A percentile compares a stretch with the other conserved stretches of the same genome.
Conservation (phyloP, 2,113 vertebrate genomes). For the Onychostoma macrolepis region DNA sequence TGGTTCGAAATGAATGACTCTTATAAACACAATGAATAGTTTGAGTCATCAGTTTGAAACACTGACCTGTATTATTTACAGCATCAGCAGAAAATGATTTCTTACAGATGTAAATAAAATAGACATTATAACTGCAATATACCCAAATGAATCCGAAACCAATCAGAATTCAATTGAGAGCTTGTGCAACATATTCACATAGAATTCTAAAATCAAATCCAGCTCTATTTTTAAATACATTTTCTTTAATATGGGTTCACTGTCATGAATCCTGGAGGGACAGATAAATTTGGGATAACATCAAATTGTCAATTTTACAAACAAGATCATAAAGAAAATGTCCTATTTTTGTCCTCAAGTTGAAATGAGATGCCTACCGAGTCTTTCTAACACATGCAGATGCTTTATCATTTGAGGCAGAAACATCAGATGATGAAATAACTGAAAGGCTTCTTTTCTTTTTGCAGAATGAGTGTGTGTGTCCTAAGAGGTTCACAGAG, state of each 20-base stretch:
- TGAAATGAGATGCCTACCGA: background rate
- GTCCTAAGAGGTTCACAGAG: constrained; percentile 3
- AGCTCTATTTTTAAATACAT: background rate
- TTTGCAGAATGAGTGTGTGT: background rate
- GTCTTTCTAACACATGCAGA: constrained; percentile 20
- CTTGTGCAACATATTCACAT: background rate
- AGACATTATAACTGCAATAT: background rate
- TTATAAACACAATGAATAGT: background rate
- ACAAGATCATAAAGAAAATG: background rate
- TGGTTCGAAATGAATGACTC: too few species aligned
- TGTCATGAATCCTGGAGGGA: background rate
- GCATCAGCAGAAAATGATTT: background rate
- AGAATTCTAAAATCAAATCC: background rate
- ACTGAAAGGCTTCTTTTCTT: constrained; percentile 16
- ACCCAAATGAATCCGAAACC: background rate
- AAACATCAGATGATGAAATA: constrained; percentile 22
- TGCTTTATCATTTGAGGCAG: constrained; percentile 15
- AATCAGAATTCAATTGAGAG: background rate
- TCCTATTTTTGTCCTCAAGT: background rate
- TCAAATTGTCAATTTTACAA: background rate
- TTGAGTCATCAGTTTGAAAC: background rate
- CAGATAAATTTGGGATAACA: background rate
- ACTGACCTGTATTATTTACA: background rate
- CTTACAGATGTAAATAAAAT: background rate
- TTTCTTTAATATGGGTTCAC: background rate